These are phyloP conservation scores for Nyctibius bracteatus DNA, from an alignment of 2,113 vertebrate species.

Conservation along the genomic window DNA sequence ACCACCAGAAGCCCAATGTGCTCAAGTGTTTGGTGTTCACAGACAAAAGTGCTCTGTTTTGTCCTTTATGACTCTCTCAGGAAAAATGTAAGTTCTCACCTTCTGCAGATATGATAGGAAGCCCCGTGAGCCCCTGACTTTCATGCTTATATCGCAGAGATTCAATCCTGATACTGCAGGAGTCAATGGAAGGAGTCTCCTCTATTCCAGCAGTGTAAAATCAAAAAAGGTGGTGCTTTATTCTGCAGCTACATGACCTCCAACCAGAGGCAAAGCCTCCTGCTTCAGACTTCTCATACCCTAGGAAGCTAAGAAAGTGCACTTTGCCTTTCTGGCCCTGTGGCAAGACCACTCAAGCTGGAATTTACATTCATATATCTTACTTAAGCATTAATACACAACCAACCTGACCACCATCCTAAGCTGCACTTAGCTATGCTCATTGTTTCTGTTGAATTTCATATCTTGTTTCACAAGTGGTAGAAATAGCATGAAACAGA, in stretches of 20 bases:
- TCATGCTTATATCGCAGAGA: background rate
- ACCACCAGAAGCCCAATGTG: background rate
- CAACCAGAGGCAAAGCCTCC: background rate
- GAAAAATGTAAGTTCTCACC: background rate
- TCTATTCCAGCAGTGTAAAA: background rate
- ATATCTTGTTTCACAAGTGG: background rate
- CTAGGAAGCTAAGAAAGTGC: background rate
- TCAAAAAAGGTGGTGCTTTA: background rate
- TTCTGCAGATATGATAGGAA: background rate
- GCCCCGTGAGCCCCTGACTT: background rate
- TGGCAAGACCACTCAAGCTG: background rate
- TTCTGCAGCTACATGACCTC: background rate
- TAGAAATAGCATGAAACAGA: background rate
- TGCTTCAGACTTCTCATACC: background rate
- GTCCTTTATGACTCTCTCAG: background rate
- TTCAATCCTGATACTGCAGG: background rate
- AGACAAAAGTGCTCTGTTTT: background rate
- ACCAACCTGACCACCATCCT: background rate
- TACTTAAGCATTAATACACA: background rate
- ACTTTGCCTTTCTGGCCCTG: background rate
- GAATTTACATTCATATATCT: background rate
- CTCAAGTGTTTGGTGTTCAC: background rate
- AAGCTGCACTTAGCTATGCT: background rate
- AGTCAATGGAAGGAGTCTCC: background rate
- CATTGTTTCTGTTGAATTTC: background rate